A percentile compares a stretch with the other conserved stretches of the same genome.
phyloP scores from a whole-genome alignment of 2,113 vertebrate species.

The Plectropomus leopardus region DNA sequence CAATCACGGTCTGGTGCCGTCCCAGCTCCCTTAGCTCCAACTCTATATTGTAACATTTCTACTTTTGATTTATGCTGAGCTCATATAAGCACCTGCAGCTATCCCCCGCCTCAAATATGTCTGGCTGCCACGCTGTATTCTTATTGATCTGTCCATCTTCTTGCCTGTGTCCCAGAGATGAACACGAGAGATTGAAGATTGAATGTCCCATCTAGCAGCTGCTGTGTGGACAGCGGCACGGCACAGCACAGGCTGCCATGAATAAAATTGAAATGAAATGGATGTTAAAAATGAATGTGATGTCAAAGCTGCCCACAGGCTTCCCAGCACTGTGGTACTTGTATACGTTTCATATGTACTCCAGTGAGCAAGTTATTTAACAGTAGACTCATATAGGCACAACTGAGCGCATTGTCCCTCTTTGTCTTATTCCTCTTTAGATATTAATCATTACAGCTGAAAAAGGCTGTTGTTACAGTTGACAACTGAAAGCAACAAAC shows the following conservation, averaged over 20 bases:
- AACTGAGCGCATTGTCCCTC: neutral
- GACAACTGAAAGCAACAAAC: neutral
- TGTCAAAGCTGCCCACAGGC: conserved; percentile 26
- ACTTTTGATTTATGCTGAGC: conserved; percentile 57
- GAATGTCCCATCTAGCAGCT: conserved; percentile 67
- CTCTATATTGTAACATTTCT: conserved; percentile 24
- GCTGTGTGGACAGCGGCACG: conserved; percentile 39
- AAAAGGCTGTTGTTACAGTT: neutral
- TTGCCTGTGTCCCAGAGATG: conserved; percentile 38
- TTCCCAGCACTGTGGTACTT: conserved; percentile 5
- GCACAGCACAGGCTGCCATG: conserved; percentile 25
- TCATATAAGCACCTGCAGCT: conserved; percentile 44
- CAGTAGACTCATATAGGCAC: conserved; percentile 8
- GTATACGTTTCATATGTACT: conserved; percentile 23
- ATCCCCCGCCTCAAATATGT: conserved; percentile 31
- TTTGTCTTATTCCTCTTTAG: neutral
- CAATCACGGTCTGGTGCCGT: neutral
- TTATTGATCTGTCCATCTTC: conserved; percentile 76
- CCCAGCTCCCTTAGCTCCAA: neutral
- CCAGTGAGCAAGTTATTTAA: conserved; percentile 25
- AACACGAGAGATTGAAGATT: conserved; percentile 70
- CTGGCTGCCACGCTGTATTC: conserved; percentile 46
- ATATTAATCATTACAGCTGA: conserved; percentile 12
- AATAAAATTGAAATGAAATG: conserved; percentile 67
- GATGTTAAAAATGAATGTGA: conserved; percentile 64